A percentile compares a stretch with the other conserved stretches of the same genome.
These are phyloP conservation scores for Daboia siamensis DNA, from an alignment of 2,113 vertebrate genomes.

Conservation along the genomic window DNA sequence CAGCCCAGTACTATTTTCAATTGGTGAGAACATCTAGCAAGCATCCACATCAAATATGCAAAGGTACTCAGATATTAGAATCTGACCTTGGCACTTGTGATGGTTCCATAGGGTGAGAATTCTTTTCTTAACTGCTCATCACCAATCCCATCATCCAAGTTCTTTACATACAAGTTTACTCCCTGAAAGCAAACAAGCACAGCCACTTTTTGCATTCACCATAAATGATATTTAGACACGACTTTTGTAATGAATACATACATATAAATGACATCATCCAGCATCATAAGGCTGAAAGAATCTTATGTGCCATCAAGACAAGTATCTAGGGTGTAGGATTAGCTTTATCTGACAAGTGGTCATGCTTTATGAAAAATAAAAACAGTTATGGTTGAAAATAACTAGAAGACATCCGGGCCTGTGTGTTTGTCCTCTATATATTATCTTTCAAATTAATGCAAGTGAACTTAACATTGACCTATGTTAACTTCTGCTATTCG, in stretches of 20 bases:
- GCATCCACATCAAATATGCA: background rate
- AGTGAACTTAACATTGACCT: background rate
- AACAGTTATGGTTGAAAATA: background rate
- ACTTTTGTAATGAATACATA: background rate
- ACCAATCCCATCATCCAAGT: conserved; percentile 89
- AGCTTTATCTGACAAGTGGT: background rate
- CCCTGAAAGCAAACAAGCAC: conserved; percentile 70
- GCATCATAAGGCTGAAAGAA: background rate
- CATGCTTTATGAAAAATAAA: background rate
- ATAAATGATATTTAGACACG: background rate
- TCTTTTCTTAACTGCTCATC: conserved; percentile 89
- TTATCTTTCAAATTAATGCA: background rate
- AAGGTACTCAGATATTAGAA: background rate
- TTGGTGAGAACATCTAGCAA: background rate
- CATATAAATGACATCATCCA: background rate
- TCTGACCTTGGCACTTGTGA: conserved; percentile 94
- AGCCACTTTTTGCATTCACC: background rate
- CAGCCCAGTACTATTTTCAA: background rate
- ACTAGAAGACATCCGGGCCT: background rate
- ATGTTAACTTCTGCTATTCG: background rate
- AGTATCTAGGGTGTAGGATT: background rate
- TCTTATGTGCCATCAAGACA: background rate
- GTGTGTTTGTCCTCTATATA: background rate
- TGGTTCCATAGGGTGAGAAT: conserved; percentile 92
- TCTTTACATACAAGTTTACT: conserved; percentile 96